Percentiles rank a stretch among this genome's conserved stretches.
Conservation (phyloP, 2,113 vertebrate species). For the Arenaria interpres region DNA sequence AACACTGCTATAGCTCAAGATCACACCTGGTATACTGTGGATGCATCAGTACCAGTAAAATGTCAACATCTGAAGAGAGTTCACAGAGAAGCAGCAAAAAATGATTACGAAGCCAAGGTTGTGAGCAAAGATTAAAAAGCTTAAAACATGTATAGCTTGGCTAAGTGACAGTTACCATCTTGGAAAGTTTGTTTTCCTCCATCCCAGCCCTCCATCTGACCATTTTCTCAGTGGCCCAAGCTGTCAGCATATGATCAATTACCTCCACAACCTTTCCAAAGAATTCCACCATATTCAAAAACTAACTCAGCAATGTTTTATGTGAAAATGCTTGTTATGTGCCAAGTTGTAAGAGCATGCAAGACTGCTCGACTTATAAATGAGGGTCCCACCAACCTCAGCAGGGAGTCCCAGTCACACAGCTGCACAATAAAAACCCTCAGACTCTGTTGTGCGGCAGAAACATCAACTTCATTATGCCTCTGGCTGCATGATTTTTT, state of each 20-base stretch:
- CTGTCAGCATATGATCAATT: slow-evolving; percentile 67
- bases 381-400: background rate
- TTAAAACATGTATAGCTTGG: slow-evolving; percentile 35
- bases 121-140: background rate
- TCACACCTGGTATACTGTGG: background rate
- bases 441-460: background rate
- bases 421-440: background rate
- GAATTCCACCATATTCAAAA: slow-evolving; percentile 32
- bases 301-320: slow-evolving; percentile 29
- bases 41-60: background rate
- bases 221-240: slow-evolving; percentile 28
- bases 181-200: slow-evolving; percentile 52
- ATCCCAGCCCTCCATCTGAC: slow-evolving; percentile 18
- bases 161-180: slow-evolving; percentile 39
- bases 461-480: background rate
- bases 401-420: background rate
- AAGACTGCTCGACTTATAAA: background rate
- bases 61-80: background rate
- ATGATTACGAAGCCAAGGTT: background rate
- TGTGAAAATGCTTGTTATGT: slow-evolving; percentile 28
- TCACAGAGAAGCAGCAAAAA: background rate
- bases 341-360: background rate
- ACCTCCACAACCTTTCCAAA: slow-evolving; percentile 19
- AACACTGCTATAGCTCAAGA: background rate
- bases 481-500: background rate